A percentile compares a stretch with the other conserved stretches of the same genome.
Conservation (phyloP, 2,797 vertebrate species). For the Helarctos malayanus region DNA sequence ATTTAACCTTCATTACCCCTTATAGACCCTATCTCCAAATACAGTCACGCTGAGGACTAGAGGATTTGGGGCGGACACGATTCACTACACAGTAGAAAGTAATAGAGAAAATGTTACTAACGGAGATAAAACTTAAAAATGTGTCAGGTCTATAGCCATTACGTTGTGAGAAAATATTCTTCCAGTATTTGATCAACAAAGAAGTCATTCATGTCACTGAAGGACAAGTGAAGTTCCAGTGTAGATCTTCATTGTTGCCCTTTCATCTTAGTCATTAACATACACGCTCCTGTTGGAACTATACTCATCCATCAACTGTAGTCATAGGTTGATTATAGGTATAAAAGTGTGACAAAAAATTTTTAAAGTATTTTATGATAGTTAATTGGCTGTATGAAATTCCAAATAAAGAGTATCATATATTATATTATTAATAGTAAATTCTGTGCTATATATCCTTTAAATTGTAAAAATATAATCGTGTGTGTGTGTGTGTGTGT, state of each 20-base stretch:
- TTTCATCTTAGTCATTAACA: background rate
- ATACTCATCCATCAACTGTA: background rate
- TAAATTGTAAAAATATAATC: background rate
- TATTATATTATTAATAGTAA: background rate
- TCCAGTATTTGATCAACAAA: background rate
- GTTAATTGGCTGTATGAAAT: background rate
- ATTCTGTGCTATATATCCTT: background rate
- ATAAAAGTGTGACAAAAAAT: conserved; percentile 1
- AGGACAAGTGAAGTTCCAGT: conserved; percentile 16
- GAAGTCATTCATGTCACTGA: background rate
- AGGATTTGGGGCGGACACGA: background rate
- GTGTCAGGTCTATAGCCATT: background rate
- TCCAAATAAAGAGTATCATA: background rate
- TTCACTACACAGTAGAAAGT: background rate
- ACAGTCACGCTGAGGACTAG: background rate
- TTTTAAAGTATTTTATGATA: background rate
- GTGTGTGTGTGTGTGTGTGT: no score
- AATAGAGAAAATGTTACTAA: background rate
- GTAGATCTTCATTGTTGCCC: background rate
- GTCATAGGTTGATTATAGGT: background rate
- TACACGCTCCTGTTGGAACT: background rate
- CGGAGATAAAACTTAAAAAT: background rate
- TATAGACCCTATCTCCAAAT: background rate
- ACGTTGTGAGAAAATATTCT: background rate
- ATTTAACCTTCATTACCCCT: background rate